A percentile compares a stretch with the other conserved stretches of the same genome.
Evolutionary conservation across 1,140 invertebrate species (phyloP).

Genomic region (Drosophila micromelanica): DNA sequence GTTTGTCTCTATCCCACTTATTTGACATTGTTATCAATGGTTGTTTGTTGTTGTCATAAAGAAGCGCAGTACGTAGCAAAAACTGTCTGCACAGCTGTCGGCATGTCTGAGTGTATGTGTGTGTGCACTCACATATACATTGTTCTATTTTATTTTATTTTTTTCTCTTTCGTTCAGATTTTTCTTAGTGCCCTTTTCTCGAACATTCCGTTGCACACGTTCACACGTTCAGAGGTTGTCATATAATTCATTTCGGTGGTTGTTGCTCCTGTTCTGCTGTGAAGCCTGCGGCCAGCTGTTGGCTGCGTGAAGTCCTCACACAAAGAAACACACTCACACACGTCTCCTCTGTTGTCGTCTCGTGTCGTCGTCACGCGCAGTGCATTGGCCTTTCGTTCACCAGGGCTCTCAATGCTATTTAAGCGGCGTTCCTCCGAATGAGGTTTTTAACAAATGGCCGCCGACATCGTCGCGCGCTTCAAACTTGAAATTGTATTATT

Average conservation of each 20-base stretch:
- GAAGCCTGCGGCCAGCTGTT: slow-evolving; percentile 70
- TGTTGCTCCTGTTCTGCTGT: slow-evolving; percentile 56
- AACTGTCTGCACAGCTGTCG: slow-evolving; percentile 73
- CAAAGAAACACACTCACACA: slow-evolving; percentile 14
- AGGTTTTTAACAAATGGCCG: slow-evolving; percentile 57
- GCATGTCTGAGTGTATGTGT: slow-evolving; percentile 37
- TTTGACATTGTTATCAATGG: slow-evolving; percentile 72
- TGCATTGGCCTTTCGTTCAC: slow-evolving; percentile 76
- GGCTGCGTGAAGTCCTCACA: slow-evolving; percentile 43
- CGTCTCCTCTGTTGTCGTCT: slow-evolving; percentile 26
- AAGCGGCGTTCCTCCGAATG: slow-evolving; percentile 58
- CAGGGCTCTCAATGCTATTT: slow-evolving; percentile 76
- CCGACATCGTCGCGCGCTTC: slow-evolving; percentile 27
- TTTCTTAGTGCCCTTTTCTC: slow-evolving; percentile 56
- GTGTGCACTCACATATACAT: slow-evolving; percentile 39
- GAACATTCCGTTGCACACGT: slow-evolving; percentile 69
- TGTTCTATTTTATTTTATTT: slow-evolving; percentile 20
- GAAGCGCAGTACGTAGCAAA: slow-evolving; percentile 68
- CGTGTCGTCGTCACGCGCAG: slow-evolving; percentile 53
- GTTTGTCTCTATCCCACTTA: slow-evolving; percentile 32
- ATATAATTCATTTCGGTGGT: slow-evolving; percentile 56
- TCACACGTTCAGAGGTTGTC: slow-evolving; percentile 52
- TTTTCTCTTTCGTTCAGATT: slow-evolving; percentile 42
- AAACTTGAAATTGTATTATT: slow-evolving; percentile 75
- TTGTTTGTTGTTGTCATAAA: slow-evolving; percentile 23